Evolutionary conservation across 2,888 invertebrate species (phyloP), one percentile per base, ranked within the genome.

Genomic region (Callinectes sapidus): DNA sequence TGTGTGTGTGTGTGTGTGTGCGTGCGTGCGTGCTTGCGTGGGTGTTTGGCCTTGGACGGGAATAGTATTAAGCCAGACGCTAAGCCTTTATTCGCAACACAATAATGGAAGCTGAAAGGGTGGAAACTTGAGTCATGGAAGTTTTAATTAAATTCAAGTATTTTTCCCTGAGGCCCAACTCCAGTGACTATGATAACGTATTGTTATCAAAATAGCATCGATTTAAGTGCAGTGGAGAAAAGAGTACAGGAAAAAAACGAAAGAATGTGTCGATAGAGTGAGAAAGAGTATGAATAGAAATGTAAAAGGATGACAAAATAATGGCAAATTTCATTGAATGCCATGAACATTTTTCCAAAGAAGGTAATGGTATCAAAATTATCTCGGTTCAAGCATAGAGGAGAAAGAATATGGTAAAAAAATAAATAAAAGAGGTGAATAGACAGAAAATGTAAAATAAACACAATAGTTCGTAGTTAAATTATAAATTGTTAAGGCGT

Each of bases 131-230:
- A 28, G 23, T 71, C 71, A 71, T 71, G 71, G 23, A 71, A 71
- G 71, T 71, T 71, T 71, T 71, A 71, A 71, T 71, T 71, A 71
- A 71, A 71, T 71, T n/a, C n/a, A 28, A 71, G 71, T 71, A 28
- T 71, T 71, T 23, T 23, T 71, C 23, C 16, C 23, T 23, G 23
- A 71, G 71, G 28, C n/a, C 28, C 48, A 10, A 10, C 48, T n/a
- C 71, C 18, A 10, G 71, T 71, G 71, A 71, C n/a, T n/a, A 71
- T 28, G n/a, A 10, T 28, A 5, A 61, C 61, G n/a, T 28, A 8
- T 5, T n/a, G 71, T 61, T 3, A 61, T 61, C 23, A 61, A 23
- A 61, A 23, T 61, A 23, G 18, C 23, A 61, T 61, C 3, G 61
- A 61, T 61, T 61, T 61, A 23, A 6, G 10, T 2, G 28, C 23